These are phyloP conservation scores for Sardinella longiceps DNA, from an alignment of 2,797 vertebrate genomes.

Conservation along the genomic window DNA sequence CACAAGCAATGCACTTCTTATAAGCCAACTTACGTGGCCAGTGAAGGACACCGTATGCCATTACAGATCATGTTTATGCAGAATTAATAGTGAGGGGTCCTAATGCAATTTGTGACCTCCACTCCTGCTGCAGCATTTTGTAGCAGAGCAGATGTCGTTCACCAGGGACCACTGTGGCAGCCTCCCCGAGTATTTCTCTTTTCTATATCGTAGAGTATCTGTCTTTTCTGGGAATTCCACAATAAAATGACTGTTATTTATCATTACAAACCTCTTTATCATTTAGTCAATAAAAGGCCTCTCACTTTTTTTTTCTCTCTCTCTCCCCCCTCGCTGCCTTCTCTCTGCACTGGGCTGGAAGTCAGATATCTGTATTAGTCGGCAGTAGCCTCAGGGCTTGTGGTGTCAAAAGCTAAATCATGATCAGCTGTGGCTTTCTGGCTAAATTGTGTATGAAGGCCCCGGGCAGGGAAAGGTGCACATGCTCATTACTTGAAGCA, in stretches of 20 bases:
- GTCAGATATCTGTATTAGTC: constrained; percentile 99
- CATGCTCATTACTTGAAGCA: constrained; percentile 99
- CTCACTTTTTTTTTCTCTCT: constrained; percentile 83
- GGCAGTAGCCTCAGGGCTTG: constrained; percentile 92
- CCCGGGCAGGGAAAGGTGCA: constrained; percentile 94
- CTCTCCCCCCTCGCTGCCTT: constrained; percentile 74
- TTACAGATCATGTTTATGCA: constrained; percentile 77
- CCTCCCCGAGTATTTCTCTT: constrained; percentile 82
- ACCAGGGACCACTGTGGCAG: constrained; percentile 75
- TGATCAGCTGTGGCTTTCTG: constrained; percentile 99
- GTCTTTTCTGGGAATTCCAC: constrained; percentile 99
- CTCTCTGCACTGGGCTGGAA: constrained; percentile 92
- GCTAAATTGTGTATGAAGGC: constrained; percentile 99
- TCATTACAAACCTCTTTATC: constrained; percentile 99
- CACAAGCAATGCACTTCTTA: constrained; percentile 70
- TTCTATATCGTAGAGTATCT: constrained; percentile 92
- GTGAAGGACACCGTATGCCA: constrained; percentile 71
- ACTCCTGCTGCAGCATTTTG: constrained; percentile 83
- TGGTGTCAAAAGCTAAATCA: constrained; percentile 99
- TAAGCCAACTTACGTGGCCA: constrained; percentile 74
- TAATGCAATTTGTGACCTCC: constrained; percentile 87
- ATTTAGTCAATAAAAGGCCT: constrained; percentile 99
- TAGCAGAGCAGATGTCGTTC: constrained; percentile 88
- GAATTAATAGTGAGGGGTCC: constrained; percentile 86
- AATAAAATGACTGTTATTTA: constrained; percentile 99